Evolutionary conservation across 2,888 invertebrate species (phyloP).

Genomic region (Epiblema foenella): DNA sequence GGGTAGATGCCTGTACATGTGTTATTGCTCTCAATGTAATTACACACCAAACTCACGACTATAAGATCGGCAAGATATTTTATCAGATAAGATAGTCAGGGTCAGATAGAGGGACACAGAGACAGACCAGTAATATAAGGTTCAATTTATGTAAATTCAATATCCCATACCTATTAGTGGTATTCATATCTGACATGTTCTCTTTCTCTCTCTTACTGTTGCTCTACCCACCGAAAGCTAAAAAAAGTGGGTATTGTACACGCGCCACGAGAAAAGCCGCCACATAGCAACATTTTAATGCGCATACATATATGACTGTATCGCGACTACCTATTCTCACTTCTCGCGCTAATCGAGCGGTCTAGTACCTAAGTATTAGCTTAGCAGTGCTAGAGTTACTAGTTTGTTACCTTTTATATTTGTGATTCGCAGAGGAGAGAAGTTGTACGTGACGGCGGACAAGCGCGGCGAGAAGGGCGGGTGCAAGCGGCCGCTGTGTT

Average conservation of each 20-base stretch:
- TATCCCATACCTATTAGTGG: background rate
- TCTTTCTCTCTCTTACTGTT: no score
- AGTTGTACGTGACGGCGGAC: constrained; percentile 92
- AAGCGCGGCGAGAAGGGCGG: constrained; percentile 89
- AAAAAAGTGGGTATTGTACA: no score
- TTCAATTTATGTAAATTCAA: background rate
- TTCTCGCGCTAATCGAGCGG: background rate
- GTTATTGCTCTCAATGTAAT: no score
- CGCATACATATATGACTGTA: background rate
- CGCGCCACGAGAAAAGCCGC: no score
- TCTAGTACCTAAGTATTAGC: background rate
- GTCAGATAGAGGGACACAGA: background rate
- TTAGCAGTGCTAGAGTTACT: background rate
- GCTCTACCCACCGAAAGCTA: no score
- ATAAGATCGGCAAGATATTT: background rate
- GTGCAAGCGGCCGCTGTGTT: constrained; percentile 88
- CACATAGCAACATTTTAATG: no score
- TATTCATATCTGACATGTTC: background rate
- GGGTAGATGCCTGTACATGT: no score
- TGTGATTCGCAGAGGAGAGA: constrained; percentile 89
- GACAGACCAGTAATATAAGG: background rate
- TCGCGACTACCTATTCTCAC: background rate
- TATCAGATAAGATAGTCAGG: background rate
- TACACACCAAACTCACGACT: no score
- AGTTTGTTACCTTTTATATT: background rate